Conservation (phyloP, 2,113 vertebrate species). For the Eubucco bourcierii region DNA sequence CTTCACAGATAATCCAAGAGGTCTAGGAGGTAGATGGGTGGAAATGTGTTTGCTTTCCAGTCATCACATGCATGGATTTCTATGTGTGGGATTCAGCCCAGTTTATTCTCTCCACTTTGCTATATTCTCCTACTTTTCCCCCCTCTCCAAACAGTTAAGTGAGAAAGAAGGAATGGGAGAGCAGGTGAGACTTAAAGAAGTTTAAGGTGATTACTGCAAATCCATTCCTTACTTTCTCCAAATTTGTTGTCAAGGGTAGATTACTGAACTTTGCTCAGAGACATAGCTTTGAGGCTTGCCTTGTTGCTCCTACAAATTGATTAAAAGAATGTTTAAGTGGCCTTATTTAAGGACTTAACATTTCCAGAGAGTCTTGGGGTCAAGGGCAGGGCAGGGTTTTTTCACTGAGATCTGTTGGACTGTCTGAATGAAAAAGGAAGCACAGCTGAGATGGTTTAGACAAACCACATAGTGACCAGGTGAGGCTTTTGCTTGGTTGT, state of each 20-base stretch:
- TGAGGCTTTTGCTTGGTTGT: neutral
- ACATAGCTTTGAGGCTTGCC: neutral
- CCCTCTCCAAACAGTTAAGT: neutral
- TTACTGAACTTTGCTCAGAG: neutral
- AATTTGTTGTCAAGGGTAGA: neutral
- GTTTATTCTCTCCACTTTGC: neutral
- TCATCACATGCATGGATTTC: neutral
- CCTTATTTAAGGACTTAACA: neutral
- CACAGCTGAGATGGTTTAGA: neutral
- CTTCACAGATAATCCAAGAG: neutral
- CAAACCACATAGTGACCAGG: neutral
- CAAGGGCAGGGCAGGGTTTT: neutral
- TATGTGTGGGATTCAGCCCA: neutral
- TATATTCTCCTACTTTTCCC: neutral
- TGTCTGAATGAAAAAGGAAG: neutral
- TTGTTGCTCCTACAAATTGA: neutral
- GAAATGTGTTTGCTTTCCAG: neutral
- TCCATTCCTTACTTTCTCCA: neutral
- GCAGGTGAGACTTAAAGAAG: neutral
- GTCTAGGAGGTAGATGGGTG: neutral
- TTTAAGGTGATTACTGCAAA: neutral
- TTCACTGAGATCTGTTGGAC: neutral
- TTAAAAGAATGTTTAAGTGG: neutral
- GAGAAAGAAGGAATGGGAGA: neutral
- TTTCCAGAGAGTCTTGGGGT: neutral